phyloP scores from a whole-genome alignment of 2,113 vertebrate species.

The Noctilio leporinus region DNA sequence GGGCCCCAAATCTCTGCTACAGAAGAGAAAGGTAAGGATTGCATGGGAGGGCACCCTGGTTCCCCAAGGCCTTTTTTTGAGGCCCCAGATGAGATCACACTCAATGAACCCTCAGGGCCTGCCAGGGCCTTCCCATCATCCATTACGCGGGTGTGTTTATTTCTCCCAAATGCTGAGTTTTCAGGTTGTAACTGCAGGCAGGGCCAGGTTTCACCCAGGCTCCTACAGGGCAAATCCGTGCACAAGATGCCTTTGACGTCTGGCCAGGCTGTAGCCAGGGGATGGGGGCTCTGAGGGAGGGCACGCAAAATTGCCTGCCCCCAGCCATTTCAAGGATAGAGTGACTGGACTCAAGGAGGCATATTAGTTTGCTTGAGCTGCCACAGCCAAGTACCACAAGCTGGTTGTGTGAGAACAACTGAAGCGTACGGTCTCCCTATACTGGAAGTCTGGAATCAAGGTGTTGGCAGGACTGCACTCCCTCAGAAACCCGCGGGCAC shows the following conservation, averaged over 20 bases:
- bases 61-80: not conserved
- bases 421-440: accelerated
- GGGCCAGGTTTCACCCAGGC: not conserved
- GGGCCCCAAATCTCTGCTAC: not conserved
- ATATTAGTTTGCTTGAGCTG: not conserved
- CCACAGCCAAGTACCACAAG: not conserved
- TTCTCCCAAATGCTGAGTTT: not conserved
- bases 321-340: accelerated
- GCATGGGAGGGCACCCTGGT: not conserved
- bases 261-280: not conserved
- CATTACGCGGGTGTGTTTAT: not conserved
- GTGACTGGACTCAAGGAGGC: not conserved
- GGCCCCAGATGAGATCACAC: no score
- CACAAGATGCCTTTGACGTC: not conserved
- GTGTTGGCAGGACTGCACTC: not conserved
- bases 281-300: not conserved
- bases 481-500: not conserved
- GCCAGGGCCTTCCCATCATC: not conserved
- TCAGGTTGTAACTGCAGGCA: not conserved
- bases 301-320: accelerated
- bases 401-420: no score
- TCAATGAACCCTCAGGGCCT: not conserved
- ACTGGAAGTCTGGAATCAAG: not conserved
- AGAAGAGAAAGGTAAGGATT: accelerated
- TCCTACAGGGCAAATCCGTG: not conserved